These are phyloP conservation scores for Steinernema feltiae DNA, from an alignment of 1,140 invertebrate species.

Conservation along the genomic window DNA sequence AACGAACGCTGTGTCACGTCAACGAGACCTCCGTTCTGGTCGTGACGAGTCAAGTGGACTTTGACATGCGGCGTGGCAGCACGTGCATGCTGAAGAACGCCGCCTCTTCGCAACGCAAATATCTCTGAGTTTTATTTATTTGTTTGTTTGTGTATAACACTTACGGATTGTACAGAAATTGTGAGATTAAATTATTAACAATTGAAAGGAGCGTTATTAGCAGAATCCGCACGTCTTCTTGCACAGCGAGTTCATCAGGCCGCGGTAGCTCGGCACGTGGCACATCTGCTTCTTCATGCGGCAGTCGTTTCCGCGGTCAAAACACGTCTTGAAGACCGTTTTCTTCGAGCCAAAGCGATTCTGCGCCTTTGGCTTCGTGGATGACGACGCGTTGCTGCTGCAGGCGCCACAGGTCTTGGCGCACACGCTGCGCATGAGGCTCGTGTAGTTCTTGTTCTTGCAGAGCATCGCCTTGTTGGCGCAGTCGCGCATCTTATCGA, in stretches of 20 bases:
- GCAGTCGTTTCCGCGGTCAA: background rate
- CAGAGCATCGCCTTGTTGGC: background rate
- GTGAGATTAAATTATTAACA: background rate
- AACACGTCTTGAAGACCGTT: background rate
- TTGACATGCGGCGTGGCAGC: background rate
- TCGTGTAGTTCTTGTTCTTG: background rate
- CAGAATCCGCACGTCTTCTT: slow-evolving; percentile 1
- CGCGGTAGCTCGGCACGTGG: background rate
- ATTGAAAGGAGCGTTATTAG: background rate
- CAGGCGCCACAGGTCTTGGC: background rate
- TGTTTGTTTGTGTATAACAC: background rate
- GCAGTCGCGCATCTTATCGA: background rate
- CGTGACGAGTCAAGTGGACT: slow-evolving; percentile 7
- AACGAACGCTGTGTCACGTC: background rate
- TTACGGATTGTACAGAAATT: background rate
- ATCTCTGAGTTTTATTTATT: background rate
- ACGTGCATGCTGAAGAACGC: background rate
- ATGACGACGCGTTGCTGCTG: background rate
- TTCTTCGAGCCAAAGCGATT: background rate
- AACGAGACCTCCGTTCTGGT: slow-evolving; percentile 5
- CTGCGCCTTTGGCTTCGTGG: background rate
- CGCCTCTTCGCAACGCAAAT: background rate
- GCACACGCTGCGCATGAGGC: background rate
- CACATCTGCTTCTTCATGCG: background rate
- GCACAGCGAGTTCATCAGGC: background rate